Base-by-base conservation (phyloP, 2,113 vertebrate genomes). In the Nibea coibor region DNA sequence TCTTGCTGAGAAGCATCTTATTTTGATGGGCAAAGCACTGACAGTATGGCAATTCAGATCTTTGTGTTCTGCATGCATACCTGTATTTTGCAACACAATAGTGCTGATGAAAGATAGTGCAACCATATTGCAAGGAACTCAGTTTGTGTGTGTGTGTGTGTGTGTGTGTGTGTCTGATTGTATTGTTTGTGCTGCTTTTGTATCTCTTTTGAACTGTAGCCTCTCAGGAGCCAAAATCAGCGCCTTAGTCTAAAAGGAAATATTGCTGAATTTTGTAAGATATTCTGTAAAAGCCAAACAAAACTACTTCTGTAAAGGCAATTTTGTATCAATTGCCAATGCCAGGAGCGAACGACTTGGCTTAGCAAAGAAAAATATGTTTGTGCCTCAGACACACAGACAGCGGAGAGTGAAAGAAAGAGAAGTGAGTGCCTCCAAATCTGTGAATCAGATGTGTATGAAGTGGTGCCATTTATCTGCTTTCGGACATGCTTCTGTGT, bases 61-160 rank as follows among this genome's bases (percentile, higher is more conserved):
- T 82, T 87, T 88, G 86, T 86, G 69, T 83, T 91, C 77, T 63
- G 79, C 72, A 79, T 79, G 54, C 82, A 85, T 83, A 89, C 91
- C 84, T 91, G 79, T 84, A 78, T 85, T 88, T 78, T 85, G 78
- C 72, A 81, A 78, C 82, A 90, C 88, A 87, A 89, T 91, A 81
- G 83, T 78, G 80, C 83, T 93, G 88, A 92, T 91, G 90, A 89
- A 93, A 91, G 88, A 85, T 68, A 59, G 80, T 75, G 89, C 72
- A 90, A 90, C 82, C 45, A 54, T 63, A 69, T 20, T 51, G 71
- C 81, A 84, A 83, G 63, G 62, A 56, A 56, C 47, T 58, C 31
- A 4, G 15, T 74, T 43, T 77, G 59, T 47, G 35, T 39, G 24
- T 61, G 31, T 59, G 56, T 76, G 24, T 50, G 57, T 45, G 61